Percentiles rank a stretch among this genome's conserved stretches.
Evolutionary conservation across 2,113 vertebrate species (phyloP).

Genomic region (Muntiacus reevesi): DNA sequence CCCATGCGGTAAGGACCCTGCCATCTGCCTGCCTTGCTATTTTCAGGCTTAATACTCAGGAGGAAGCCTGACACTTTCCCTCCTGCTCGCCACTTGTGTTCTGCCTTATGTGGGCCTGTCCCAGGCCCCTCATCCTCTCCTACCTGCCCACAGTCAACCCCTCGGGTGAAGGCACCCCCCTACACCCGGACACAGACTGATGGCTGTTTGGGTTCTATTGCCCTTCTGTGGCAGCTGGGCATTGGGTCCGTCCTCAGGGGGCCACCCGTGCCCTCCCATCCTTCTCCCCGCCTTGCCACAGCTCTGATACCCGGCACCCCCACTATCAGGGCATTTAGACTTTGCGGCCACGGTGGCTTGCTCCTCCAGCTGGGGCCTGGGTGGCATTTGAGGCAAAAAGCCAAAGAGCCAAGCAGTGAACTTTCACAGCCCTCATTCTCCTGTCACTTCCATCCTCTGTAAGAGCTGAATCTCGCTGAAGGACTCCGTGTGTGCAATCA

Average conservation of each 20-base stretch:
- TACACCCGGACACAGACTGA: not conserved
- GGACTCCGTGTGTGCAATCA: not conserved
- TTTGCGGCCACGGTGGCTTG: accelerated
- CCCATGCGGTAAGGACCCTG: not conserved
- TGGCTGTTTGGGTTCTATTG: not conserved
- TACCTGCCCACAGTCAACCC: not conserved
- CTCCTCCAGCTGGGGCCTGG: not conserved
- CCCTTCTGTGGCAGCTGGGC: not conserved
- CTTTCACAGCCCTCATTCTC: not conserved
- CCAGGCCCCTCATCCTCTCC: not conserved
- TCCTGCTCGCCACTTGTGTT: not conserved
- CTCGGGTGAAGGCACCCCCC: not conserved
- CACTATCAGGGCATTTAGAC: not conserved
- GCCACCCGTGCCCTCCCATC: accelerated
- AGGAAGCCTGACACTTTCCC: not conserved
- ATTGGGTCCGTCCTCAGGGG: not conserved
- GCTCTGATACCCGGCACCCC: not conserved
- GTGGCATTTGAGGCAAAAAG: not conserved
- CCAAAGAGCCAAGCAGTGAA: not conserved
- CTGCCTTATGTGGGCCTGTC: not conserved
- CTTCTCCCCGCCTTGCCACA: not conserved
- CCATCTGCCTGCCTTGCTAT: not conserved
- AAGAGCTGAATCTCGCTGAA: not conserved
- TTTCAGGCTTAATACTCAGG: not conserved
- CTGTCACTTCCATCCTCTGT: not conserved